These are phyloP conservation scores for Spermophilus dauricus DNA, from an alignment of 2,113 vertebrate species.

Conservation along the genomic window DNA sequence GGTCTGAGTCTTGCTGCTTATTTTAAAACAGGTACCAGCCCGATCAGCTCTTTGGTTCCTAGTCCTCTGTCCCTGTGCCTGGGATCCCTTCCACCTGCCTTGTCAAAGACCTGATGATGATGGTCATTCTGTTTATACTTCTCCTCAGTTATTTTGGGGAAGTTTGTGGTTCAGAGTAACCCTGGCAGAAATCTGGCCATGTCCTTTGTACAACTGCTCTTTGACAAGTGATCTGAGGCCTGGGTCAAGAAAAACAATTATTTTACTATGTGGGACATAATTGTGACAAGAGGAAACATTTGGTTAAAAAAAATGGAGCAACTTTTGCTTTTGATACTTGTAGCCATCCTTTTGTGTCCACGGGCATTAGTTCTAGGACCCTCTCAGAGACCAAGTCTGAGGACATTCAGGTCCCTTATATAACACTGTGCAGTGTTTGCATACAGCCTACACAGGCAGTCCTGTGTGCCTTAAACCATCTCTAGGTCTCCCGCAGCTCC, in stretches of 20 bases:
- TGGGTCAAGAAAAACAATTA: neutral
- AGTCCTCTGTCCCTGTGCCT: neutral
- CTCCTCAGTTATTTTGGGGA: neutral
- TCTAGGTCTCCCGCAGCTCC: neutral
- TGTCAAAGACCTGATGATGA: neutral
- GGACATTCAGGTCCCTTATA: neutral
- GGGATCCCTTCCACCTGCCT: neutral
- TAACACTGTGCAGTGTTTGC: too few species aligned
- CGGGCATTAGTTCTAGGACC: neutral
- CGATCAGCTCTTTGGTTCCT: neutral
- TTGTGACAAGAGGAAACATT: neutral
- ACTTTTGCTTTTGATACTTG: neutral
- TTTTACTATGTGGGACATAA: neutral
- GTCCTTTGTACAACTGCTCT: neutral
- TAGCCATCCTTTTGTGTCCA: neutral
- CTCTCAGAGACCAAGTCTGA: neutral
- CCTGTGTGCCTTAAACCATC: neutral
- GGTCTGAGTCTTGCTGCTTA: neutral
- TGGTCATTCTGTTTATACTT: neutral
- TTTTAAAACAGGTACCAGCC: neutral
- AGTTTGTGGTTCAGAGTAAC: neutral
- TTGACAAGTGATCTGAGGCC: neutral
- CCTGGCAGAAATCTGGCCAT: neutral
- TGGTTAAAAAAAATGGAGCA: neutral
- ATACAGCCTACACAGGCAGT: accelerated